A percentile compares a stretch with the other conserved stretches of the same genome.
Evolutionary conservation across 2,888 invertebrate genomes (phyloP).

Genomic region (Ichneumoninae sp.): DNA sequence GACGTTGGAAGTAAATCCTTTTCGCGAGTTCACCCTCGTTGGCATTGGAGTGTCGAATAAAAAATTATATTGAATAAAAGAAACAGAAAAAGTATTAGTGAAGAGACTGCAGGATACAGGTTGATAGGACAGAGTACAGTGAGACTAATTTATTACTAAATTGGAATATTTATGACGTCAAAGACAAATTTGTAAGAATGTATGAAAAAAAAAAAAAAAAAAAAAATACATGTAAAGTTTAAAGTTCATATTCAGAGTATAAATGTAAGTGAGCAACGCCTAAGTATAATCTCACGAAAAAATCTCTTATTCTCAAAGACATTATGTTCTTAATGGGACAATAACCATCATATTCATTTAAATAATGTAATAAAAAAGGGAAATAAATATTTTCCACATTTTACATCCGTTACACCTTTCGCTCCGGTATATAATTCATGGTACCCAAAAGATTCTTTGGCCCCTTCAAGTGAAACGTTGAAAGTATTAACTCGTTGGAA

Average conservation of each 20-base stretch:
- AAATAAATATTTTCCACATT: background rate
- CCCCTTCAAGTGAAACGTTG: background rate
- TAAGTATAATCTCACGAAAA: background rate
- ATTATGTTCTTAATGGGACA: background rate
- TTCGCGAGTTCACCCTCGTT: constrained; percentile 26
- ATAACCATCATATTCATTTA: background rate
- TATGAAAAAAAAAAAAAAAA: background rate
- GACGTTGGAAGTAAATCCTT: constrained; percentile 36
- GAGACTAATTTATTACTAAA: constrained; percentile 16
- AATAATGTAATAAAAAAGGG: background rate
- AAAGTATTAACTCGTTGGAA: background rate
- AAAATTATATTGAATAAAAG: constrained; percentile 20
- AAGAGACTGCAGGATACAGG: constrained; percentile 9
- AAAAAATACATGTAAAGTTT: background rate
- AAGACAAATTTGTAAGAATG: background rate
- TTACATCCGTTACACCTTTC: background rate
- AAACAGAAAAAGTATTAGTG: constrained; percentile 3
- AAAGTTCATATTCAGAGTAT: background rate
- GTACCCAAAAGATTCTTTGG: background rate
- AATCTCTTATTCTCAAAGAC: background rate
- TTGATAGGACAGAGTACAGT: background rate
- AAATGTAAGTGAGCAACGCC: background rate
- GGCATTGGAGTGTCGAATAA: constrained; percentile 9
- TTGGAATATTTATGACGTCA: background rate
- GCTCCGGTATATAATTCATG: background rate